Conservation (phyloP, 2,797 vertebrate species). For the Rhinatrema bivittatum region DNA sequence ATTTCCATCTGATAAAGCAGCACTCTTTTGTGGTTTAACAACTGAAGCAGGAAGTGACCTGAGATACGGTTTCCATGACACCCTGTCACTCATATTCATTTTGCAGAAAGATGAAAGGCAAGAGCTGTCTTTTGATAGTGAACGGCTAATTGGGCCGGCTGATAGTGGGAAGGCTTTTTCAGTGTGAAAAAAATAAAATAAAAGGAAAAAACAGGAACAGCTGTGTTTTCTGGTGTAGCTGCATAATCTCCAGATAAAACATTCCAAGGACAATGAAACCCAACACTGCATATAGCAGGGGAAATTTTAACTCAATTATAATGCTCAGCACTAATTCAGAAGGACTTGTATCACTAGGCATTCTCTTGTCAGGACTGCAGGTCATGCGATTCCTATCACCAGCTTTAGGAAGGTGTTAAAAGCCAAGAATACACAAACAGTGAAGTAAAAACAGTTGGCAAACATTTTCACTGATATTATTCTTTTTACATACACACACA, state of each 20-base stretch:
- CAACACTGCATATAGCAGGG: constrained; percentile 30
- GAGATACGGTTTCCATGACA: constrained; percentile 79
- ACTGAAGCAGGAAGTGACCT: constrained; percentile 77
- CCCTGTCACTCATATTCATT: constrained; percentile 61
- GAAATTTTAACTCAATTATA: constrained; percentile 25
- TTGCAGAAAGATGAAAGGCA: constrained; percentile 77
- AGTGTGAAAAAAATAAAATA: constrained; percentile 52
- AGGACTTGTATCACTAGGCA: too few species aligned
- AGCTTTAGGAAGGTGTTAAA: too few species aligned
- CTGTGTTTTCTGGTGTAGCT: constrained; percentile 69
- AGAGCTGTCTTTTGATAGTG: constrained; percentile 56
- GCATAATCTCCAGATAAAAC: constrained; percentile 53
- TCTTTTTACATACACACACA: too few species aligned
- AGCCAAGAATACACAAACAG: too few species aligned
- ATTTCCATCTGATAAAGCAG: constrained; percentile 28
- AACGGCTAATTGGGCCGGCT: constrained; percentile 75
- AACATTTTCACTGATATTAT: too few species aligned
- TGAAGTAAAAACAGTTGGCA: too few species aligned
- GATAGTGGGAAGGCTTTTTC: constrained; percentile 54
- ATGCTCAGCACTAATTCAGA: too few species aligned
- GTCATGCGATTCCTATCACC: too few species aligned
- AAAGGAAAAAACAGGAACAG: constrained; percentile 56
- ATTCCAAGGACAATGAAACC: constrained; percentile 56
- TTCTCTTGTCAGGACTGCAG: too few species aligned
- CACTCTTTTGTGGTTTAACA: constrained; percentile 41